Evolutionary conservation across 2,888 invertebrate genomes (phyloP).

Genomic region (Coremacera marginata): DNA sequence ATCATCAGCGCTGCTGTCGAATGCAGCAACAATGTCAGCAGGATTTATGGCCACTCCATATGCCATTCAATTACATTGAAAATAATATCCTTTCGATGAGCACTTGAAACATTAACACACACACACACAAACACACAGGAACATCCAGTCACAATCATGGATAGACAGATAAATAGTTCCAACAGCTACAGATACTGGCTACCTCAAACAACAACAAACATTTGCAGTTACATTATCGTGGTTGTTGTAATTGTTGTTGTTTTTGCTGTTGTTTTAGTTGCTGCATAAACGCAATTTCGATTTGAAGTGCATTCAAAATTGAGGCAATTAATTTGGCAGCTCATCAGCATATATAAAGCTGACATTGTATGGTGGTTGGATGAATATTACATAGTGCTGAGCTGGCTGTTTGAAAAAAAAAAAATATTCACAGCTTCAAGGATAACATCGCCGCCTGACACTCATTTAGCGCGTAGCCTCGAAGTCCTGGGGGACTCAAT

Average conservation of each 20-base stretch:
- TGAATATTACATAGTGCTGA: neutral
- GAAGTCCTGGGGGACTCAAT: conserved; percentile 4
- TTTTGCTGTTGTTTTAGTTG: too few species aligned
- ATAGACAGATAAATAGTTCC: neutral
- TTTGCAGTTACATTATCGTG: too few species aligned
- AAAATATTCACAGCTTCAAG: neutral
- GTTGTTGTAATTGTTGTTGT: too few species aligned
- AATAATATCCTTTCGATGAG: conserved; percentile 32
- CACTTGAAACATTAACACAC: conserved; percentile 12
- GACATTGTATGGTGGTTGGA: neutral
- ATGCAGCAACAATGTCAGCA: conserved; percentile 15
- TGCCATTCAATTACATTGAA: conserved; percentile 33
- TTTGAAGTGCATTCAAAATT: conserved; percentile 30
- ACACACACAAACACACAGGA: neutral
- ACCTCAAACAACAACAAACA: too few species aligned
- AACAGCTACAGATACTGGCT: too few species aligned
- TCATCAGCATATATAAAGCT: conserved; percentile 11
- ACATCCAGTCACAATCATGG: neutral
- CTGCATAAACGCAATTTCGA: conserved; percentile 21
- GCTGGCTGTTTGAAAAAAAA: neutral
- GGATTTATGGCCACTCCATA: conserved; percentile 36
- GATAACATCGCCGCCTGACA: neutral
- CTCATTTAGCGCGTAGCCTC: neutral
- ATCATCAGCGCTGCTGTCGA: conserved; percentile 36
- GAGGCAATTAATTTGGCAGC: conserved; percentile 33